Conservation (phyloP, 2,888 invertebrate genomes). For the Elegia similella region DNA sequence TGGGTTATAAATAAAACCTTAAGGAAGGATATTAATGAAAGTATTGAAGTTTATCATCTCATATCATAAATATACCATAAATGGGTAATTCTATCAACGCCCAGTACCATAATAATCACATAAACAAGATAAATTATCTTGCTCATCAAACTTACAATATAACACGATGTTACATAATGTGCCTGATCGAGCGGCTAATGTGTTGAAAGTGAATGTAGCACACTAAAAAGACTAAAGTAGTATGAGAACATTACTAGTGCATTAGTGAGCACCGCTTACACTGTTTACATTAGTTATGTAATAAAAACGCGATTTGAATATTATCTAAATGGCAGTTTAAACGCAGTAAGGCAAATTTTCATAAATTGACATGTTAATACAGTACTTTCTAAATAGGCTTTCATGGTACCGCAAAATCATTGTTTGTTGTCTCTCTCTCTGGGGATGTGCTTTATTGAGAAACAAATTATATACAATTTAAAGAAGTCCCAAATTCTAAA, state of each 20-base stretch:
- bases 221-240: constrained; percentile 19
- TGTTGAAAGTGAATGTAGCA: constrained; percentile 31
- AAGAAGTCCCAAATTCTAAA: too few species aligned
- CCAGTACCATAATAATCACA: background rate
- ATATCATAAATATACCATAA: too few species aligned
- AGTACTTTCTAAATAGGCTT: background rate
- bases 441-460: too few species aligned
- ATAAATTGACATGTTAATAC: background rate
- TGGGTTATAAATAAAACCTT: too few species aligned
- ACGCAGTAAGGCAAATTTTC: background rate
- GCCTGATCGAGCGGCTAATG: constrained; percentile 32
- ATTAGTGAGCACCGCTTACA: constrained; percentile 11
- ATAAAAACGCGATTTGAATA: background rate
- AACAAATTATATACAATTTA: too few species aligned
- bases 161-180: constrained; percentile 24
- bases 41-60: too few species aligned
- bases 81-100: background rate
- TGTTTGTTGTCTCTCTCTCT: too few species aligned
- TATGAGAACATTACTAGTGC: constrained; percentile 22
- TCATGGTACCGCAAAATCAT: too few species aligned
- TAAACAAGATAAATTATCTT: background rate
- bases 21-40: too few species aligned
- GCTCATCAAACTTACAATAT: background rate
- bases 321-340: background rate
- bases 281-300: constrained; percentile 13